Conservation (phyloP, 2,797 vertebrate genomes). For the Rhynchonycteris naso region DNA sequence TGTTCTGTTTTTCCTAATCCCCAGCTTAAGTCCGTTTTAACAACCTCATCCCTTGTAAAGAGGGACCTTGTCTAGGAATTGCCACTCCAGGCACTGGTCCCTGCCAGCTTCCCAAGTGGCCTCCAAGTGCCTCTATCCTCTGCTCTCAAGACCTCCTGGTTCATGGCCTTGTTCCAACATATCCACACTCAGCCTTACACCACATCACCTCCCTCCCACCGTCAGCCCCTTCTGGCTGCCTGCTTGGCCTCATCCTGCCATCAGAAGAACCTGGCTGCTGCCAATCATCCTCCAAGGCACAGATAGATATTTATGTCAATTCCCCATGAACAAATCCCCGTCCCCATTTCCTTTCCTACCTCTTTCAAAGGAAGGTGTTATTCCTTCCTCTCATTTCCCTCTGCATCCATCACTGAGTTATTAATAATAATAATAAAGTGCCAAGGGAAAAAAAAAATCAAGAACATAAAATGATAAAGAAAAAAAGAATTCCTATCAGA, state of each 20-base stretch:
- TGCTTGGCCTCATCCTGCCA: neutral
- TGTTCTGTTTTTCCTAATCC: neutral
- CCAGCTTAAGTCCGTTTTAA: neutral
- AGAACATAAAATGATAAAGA: constrained; percentile 77
- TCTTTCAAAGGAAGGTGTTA: neutral
- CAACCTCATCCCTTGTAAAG: neutral
- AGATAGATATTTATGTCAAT: neutral
- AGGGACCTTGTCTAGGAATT: neutral
- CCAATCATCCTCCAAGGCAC: neutral
- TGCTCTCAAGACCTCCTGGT: neutral
- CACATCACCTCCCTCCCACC: neutral
- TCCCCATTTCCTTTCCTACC: neutral
- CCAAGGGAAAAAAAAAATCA: constrained; percentile 67
- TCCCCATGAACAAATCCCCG: constrained; percentile 1
- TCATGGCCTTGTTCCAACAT: neutral
- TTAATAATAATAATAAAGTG: constrained; percentile 79
- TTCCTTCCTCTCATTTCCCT: constrained; percentile 29
- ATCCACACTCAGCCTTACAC: neutral
- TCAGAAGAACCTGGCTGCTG: neutral
- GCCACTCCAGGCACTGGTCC: neutral
- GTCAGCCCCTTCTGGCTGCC: neutral
- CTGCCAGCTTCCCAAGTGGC: neutral
- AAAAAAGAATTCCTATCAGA: constrained; percentile 81
- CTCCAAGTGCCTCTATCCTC: neutral
- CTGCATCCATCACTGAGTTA: constrained; percentile 64